Evolutionary conservation across 2,797 vertebrate genomes (phyloP), one percentile per base, ranked within the genome.

Genomic region (Falco berigora): DNA sequence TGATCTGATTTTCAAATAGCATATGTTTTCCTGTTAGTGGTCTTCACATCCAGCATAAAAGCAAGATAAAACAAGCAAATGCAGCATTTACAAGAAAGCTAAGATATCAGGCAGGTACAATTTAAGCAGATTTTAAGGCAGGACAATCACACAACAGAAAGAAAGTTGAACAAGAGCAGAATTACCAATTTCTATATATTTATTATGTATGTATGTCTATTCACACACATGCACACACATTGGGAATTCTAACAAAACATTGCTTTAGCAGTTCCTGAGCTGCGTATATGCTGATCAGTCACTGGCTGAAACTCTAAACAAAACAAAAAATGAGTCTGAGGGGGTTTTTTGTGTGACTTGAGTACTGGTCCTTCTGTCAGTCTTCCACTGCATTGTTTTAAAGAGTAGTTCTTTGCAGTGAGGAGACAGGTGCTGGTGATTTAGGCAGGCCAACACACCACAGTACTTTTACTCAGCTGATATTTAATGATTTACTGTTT

Each of bases 401-500:
- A 97, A 97, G 52, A 96, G 74, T 82, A 95, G 34, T 49, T 93
- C 92, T 94, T 92, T 82, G 88, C 92, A 74, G 47, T 59, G 62
- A 89, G 88, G 87, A 97, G 92, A 94, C 95, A 96, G 95, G 96
- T 67, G 55, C 90, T 66, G 44, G 73, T 71, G 86, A 96, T 96
- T 96, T 92, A 96, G 96, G 87, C 55, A 97, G 94, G 66, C 72
- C 84, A 96, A 77, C 30, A 52, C 59, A 95, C 67, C 27, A 69
- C 52, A 67, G 53, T 71, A 91, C 93, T 98, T 97, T 95, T 92
- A 95, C 89, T 97, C 90, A 94, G 96, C 74, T 94, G 90, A 96
- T 97, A 97, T 94, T 94, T 96, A 97, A 97, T 97, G 97, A 97
- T 98, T 97, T 97, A 95, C 93, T 85, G 96, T 96, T 98, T 97